phyloP scores from a whole-genome alignment of 2,888 invertebrate species.

The Mactromeris polynyma region DNA sequence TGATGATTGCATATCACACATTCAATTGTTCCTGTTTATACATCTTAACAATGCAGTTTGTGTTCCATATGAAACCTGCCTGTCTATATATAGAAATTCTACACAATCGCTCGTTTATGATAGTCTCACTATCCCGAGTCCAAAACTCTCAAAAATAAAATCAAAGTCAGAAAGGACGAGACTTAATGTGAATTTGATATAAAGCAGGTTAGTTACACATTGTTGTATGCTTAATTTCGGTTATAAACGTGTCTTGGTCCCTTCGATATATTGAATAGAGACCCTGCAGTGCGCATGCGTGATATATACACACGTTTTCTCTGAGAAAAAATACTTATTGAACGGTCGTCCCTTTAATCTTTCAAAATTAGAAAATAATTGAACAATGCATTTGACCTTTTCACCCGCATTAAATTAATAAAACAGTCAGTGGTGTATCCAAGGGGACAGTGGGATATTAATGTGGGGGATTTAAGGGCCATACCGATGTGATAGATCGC shows the following conservation, averaged over 20 bases:
- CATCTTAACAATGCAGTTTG: too few relatives aligned
- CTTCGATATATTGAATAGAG: neutral
- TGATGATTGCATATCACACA: too few relatives aligned
- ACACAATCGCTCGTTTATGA: too few relatives aligned
- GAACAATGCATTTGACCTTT: constrained; percentile 13
- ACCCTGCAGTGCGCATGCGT: constrained; percentile 16
- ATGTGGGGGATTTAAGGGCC: neutral
- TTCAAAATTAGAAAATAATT: constrained; percentile 13
- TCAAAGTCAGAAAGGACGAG: neutral
- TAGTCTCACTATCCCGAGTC: neutral
- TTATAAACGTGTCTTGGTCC: constrained; percentile 4
- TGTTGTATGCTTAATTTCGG: neutral
- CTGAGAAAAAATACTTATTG: constrained; percentile 8
- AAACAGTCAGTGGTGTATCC: constrained; percentile 3
- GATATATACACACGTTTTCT: neutral
- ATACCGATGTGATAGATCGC: neutral
- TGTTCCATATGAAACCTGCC: too few relatives aligned
- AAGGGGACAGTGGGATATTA: neutral
- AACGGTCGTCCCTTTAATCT: neutral
- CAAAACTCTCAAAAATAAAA: neutral
- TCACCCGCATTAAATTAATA: constrained; percentile 28
- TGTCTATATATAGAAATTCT: too few relatives aligned
- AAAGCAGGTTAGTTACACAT: neutral
- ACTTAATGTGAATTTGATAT: neutral
- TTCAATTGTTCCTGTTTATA: too few relatives aligned